phyloP scores from a whole-genome alignment of 2,113 vertebrate species.

The Mobula hypostoma region DNA sequence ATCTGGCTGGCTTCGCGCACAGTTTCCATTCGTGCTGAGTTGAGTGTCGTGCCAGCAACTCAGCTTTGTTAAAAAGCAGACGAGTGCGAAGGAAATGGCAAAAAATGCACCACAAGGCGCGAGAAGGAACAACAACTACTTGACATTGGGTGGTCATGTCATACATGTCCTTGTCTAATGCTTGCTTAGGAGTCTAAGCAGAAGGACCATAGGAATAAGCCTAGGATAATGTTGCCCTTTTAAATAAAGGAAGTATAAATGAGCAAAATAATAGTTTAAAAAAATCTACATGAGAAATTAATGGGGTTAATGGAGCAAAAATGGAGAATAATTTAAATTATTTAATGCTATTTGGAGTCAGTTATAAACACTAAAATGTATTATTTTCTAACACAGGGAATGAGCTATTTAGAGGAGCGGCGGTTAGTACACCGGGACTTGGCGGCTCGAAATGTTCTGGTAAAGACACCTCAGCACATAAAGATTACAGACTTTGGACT shows the following conservation, averaged over 20 bases:
- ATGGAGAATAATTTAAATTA: neutral
- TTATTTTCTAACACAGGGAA: constrained; percentile 69
- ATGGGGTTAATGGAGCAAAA: no score
- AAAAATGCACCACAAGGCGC: no score
- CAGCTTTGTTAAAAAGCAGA: no score
- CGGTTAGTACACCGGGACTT: constrained; percentile 90
- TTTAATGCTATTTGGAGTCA: neutral
- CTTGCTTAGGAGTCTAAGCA: neutral
- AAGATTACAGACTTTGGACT: constrained; percentile 93
- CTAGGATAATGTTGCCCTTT: neutral
- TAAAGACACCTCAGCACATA: constrained; percentile 83
- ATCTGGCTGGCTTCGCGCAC: no score
- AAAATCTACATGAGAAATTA: no score
- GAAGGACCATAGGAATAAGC: neutral
- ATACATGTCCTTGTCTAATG: neutral
- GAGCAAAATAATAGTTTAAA: neutral
- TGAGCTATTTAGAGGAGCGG: constrained; percentile 87
- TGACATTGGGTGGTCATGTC: neutral
- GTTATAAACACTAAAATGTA: neutral
- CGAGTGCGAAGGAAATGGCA: no score
- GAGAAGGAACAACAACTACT: no score
- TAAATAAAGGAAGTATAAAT: neutral
- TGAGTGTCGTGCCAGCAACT: no score
- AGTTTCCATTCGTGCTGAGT: no score
- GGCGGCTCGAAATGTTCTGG: constrained; percentile 85